phyloP scores from a whole-genome alignment of 2,113 vertebrate genomes.

The Syrmaticus mikado region DNA sequence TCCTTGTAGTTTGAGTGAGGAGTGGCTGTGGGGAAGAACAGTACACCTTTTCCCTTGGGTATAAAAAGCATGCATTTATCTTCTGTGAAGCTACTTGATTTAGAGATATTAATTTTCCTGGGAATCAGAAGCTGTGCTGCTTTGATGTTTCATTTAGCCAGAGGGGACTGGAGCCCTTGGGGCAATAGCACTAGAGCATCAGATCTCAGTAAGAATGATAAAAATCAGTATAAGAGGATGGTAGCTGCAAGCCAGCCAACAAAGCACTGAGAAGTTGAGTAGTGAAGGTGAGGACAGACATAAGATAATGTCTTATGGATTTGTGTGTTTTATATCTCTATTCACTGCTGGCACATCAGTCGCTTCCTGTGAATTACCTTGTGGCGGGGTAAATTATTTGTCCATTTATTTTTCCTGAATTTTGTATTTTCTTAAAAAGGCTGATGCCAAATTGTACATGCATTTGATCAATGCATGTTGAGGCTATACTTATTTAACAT shows the following conservation, averaged over 20 bases:
- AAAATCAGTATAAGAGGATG: background rate
- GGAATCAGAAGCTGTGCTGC: accelerated
- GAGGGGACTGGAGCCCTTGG: background rate
- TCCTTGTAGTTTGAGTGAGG: background rate
- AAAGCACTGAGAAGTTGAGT: background rate
- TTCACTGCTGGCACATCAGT: background rate
- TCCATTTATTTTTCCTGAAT: background rate
- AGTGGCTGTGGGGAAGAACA: background rate
- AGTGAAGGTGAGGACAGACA: background rate
- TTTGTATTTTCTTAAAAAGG: background rate
- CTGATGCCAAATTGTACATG: background rate
- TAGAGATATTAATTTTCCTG: background rate
- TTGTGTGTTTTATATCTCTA: background rate
- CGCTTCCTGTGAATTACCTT: background rate
- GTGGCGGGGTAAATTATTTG: background rate
- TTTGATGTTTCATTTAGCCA: background rate
- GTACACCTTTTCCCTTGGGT: background rate
- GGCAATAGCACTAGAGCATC: background rate
- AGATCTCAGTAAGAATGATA: background rate
- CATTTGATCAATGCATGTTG: background rate
- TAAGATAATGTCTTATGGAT: background rate
- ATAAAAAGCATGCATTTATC: background rate
- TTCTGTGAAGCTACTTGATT: background rate
- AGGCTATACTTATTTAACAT: background rate
- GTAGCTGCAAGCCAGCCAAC: background rate